Conservation (phyloP, 2,113 vertebrate species). For the Pagrus major region DNA sequence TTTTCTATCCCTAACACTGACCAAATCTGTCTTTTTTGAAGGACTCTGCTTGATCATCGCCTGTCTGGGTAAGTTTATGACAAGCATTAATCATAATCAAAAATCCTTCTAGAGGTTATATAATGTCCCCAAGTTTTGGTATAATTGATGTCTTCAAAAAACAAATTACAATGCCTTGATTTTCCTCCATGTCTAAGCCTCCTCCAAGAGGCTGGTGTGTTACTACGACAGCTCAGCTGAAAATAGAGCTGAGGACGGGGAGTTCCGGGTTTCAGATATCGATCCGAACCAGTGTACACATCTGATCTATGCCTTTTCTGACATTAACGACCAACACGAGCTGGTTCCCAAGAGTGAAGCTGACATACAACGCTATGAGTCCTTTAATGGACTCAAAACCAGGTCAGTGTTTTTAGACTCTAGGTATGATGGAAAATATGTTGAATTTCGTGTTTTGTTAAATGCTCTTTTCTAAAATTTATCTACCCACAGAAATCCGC, state of each 20-base stretch:
- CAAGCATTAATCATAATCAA: neutral
- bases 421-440: neutral
- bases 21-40: neutral
- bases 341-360: conserved; percentile 81
- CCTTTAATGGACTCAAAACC: conserved; percentile 86
- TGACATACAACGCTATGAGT: conserved; percentile 77
- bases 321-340: conserved; percentile 78
- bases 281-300: conserved; percentile 84
- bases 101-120: neutral
- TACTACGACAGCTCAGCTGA: conserved; percentile 89
- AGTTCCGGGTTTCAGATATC: conserved; percentile 76
- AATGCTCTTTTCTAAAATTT: neutral
- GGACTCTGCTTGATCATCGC: conserved; percentile 37
- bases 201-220: conserved; percentile 83
- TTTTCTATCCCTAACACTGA: neutral
- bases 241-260: conserved; percentile 75
- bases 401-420: conserved; percentile 60
- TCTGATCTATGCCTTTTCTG: conserved; percentile 87
- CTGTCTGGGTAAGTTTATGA: conserved; percentile 35
- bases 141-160: neutral
- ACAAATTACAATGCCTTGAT: neutral
- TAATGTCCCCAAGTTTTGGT: neutral
- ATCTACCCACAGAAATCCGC: conserved; percentile 78
- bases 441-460: neutral
- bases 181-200: conserved; percentile 51